A percentile compares a stretch with the other conserved stretches of the same genome.
These are phyloP conservation scores for Ephialtes manifestator DNA, from an alignment of 2,888 invertebrate genomes.

Conservation along the genomic window DNA sequence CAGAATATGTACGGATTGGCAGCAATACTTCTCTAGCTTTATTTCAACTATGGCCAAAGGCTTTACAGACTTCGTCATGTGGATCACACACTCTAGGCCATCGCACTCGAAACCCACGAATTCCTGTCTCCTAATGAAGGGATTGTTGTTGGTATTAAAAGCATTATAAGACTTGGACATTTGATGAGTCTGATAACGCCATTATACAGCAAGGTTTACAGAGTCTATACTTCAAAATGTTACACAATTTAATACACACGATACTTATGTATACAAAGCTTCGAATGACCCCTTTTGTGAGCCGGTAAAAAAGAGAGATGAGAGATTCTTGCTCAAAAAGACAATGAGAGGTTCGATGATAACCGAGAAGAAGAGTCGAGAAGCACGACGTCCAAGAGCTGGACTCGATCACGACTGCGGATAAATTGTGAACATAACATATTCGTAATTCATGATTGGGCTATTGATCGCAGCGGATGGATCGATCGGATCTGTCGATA, in stretches of 20 bases:
- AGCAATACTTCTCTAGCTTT: neutral
- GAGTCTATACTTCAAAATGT: conserved; percentile 1
- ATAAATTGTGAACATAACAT: conserved; percentile 52
- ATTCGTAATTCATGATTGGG: conserved; percentile 65
- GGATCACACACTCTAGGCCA: neutral
- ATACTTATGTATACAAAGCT: neutral
- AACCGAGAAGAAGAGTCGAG: conserved; percentile 15
- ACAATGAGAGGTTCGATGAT: conserved; percentile 32
- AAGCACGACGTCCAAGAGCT: conserved; percentile 29
- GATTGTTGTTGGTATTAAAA: neutral
- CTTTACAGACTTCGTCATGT: neutral
- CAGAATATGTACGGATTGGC: neutral
- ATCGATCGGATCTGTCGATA: conserved; percentile 57
- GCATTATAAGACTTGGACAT: neutral
- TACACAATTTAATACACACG: conserved; percentile 8
- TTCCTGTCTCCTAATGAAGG: neutral
- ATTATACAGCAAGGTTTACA: neutral
- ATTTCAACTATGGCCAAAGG: neutral
- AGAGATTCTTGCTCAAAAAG: conserved; percentile 9
- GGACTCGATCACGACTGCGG: conserved; percentile 34
- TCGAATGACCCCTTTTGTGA: conserved; percentile 33
- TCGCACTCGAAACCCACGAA: neutral
- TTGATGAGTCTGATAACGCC: conserved; percentile 2
- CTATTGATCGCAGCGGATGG: conserved; percentile 61
- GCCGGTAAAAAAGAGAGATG: conserved; percentile 19